Evolutionary conservation across 2,888 invertebrate genomes (phyloP).

Genomic region (Sminthurinus aureus): DNA sequence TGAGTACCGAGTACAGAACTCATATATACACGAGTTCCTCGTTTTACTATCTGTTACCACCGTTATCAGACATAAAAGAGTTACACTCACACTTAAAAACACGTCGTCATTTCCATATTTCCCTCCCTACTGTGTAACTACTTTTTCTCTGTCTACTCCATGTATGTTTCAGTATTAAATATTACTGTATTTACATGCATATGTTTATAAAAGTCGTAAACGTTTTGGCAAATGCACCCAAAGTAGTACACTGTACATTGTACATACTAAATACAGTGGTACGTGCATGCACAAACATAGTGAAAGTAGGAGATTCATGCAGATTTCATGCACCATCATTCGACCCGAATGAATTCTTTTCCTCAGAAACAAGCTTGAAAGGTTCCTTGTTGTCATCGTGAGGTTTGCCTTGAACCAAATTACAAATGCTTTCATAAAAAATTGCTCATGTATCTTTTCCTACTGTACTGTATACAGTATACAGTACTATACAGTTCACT

Average conservation of each 20-base stretch:
- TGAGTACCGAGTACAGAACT: background rate
- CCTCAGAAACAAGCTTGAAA: slow-evolving; percentile 2
- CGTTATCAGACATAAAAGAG: background rate
- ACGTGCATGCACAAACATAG: background rate
- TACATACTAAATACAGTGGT: background rate
- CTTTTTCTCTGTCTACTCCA: background rate
- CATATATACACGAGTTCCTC: slow-evolving; percentile 1
- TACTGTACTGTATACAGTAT: too few species aligned
- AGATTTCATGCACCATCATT: slow-evolving; percentile 25
- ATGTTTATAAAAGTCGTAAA: slow-evolving; percentile 20
- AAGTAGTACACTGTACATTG: background rate
- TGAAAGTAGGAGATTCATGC: background rate
- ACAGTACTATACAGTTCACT: background rate
- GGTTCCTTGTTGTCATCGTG: slow-evolving; percentile 29
- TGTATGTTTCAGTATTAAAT: background rate
- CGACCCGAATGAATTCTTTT: slow-evolving; percentile 31
- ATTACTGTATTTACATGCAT: background rate
- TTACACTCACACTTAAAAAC: background rate
- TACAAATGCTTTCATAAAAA: background rate
- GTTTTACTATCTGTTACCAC: background rate
- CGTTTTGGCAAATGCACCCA: slow-evolving; percentile 20
- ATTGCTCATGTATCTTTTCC: background rate
- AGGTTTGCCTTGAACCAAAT: slow-evolving; percentile 36
- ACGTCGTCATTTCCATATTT: background rate
- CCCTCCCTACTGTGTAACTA: background rate